Base-by-base conservation (phyloP, 2,113 vertebrate genomes). In the Colinus virginianus region DNA sequence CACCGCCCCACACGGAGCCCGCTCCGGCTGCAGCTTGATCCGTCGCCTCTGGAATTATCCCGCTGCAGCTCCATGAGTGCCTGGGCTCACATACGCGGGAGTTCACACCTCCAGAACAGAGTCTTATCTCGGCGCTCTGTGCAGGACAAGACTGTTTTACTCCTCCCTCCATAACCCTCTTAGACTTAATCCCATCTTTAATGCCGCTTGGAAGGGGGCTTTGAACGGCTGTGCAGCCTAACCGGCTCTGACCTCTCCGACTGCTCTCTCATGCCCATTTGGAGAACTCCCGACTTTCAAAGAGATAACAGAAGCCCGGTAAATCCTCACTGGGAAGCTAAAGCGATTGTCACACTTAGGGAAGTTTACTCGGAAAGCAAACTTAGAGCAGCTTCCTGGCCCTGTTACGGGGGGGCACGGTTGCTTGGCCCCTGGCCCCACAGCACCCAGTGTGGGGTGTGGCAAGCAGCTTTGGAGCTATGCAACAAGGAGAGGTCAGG, bases 181-280 rank as follows among this genome's bases (percentile, higher is more conserved):
- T 97, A 97, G 76, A 34, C 71, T 79, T 97, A 97, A 97, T 97
- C 97, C 96, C 48, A 45, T 61, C 96, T 90, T 96, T 95, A 94
- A 96, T 92, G 95, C 95, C 42, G 62, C 95, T 67, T 71, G 96
- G 86, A 96, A 97, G 74, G 94, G 93, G 62, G 93, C 94, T 96
- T 94, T 93, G 96, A 95, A 23, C 42, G 91, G 91, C 96, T 90
- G 93, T 42, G 92, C 93, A 56, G 94, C 95, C 93, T 71, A 83
- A 75, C 91, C 86, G 66, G 93, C 86, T 87, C 94, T 78, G 78
- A 94, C 95, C 68, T 76, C 96, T 90, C 68, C 36, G 69, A 86
- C 94, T 63, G 70, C 93, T 89, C 90, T 79, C 94, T n/a, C 92
- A 90, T 32, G 92, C 48, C 96, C 93, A 91, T 92, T 94, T 34